Conservation (phyloP, 1,140 invertebrate species). For the Drosophila parvula region DNA sequence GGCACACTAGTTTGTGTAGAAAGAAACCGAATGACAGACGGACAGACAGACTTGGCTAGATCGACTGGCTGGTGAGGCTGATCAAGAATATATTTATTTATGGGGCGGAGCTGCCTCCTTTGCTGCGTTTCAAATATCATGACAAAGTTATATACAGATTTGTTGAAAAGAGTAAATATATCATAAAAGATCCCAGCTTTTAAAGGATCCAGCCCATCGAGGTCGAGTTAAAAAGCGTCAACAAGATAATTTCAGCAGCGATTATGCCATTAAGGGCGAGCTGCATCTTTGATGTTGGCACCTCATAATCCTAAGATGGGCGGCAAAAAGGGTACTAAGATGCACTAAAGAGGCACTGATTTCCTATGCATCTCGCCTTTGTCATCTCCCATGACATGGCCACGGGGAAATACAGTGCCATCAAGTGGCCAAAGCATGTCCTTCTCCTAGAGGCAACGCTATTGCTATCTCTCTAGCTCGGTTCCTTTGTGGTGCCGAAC, state of each 20-base stretch:
- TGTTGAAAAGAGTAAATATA: too few species aligned
- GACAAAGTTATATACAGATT: too few species aligned
- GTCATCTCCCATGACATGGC: slow-evolving; percentile 5
- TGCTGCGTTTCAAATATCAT: too few species aligned
- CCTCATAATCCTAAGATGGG: slow-evolving; percentile 16
- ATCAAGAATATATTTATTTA: too few species aligned
- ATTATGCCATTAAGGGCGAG: slow-evolving; percentile 31
- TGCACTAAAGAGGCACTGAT: slow-evolving; percentile 51
- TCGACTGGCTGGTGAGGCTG: too few species aligned
- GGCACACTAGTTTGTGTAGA: too few species aligned
- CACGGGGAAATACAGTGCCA: slow-evolving; percentile 27
- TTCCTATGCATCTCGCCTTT: slow-evolving; percentile 31
- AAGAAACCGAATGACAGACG: too few species aligned
- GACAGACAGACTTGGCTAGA: too few species aligned
- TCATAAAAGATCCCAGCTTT: too few species aligned
- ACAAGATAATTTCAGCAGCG: slow-evolving; percentile 12
- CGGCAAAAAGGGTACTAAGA: slow-evolving; percentile 16
- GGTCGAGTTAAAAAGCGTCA: neutral
- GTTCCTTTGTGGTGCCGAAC: slow-evolving; percentile 54
- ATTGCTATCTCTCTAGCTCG: slow-evolving; percentile 29
- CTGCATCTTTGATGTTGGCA: slow-evolving; percentile 62
- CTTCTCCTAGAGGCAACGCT: slow-evolving; percentile 28
- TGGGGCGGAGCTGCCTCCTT: too few species aligned
- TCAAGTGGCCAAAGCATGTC: slow-evolving; percentile 61
- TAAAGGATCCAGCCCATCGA: neutral